A percentile compares a stretch with the other conserved stretches of the same genome.
These are phyloP conservation scores for Tortricodes alternella DNA, from an alignment of 2,888 invertebrate genomes.

Conservation along the genomic window DNA sequence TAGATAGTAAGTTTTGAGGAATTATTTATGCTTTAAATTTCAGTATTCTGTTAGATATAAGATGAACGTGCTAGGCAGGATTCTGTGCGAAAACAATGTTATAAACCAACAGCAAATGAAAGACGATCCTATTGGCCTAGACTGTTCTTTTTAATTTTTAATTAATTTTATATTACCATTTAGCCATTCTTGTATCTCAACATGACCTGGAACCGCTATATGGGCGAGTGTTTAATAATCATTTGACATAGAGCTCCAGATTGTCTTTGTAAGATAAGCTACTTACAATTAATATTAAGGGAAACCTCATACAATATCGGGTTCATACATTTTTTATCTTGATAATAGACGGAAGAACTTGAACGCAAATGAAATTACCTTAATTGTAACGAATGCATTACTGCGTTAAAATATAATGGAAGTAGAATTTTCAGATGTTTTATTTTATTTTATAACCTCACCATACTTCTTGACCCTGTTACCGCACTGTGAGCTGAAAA, in stretches of 20 bases:
- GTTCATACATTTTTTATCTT: slow-evolving; percentile 62
- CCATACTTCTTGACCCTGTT: too few species aligned
- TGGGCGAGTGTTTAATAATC: slow-evolving; percentile 4
- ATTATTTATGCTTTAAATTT: slow-evolving; percentile 45
- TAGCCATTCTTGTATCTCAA: slow-evolving; percentile 38
- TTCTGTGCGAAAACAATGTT: slow-evolving; percentile 41
- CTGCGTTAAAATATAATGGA: slow-evolving; percentile 80
- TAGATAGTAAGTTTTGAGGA: slow-evolving; percentile 46
- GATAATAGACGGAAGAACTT: slow-evolving; percentile 53
- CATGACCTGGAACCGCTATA: slow-evolving; percentile 38
- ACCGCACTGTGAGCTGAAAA: too few species aligned
- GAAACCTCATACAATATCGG: slow-evolving; percentile 49
- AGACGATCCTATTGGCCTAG: slow-evolving; percentile 59
- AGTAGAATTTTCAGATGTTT: slow-evolving; percentile 69
- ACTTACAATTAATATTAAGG: slow-evolving; percentile 42
- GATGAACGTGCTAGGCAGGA: slow-evolving; percentile 44
- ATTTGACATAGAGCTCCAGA: slow-evolving; percentile 29
- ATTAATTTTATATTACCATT: slow-evolving; percentile 36
- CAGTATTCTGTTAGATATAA: slow-evolving; percentile 58
- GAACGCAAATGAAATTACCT: slow-evolving; percentile 63
- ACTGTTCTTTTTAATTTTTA: slow-evolving; percentile 63
- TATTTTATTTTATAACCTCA: slow-evolving; percentile 55
- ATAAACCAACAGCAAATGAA: slow-evolving; percentile 55
- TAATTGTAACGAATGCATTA: slow-evolving; percentile 68
- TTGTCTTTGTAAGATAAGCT: slow-evolving; percentile 38